phyloP scores from a whole-genome alignment of 2,797 vertebrate species.

The Varecia variegata region DNA sequence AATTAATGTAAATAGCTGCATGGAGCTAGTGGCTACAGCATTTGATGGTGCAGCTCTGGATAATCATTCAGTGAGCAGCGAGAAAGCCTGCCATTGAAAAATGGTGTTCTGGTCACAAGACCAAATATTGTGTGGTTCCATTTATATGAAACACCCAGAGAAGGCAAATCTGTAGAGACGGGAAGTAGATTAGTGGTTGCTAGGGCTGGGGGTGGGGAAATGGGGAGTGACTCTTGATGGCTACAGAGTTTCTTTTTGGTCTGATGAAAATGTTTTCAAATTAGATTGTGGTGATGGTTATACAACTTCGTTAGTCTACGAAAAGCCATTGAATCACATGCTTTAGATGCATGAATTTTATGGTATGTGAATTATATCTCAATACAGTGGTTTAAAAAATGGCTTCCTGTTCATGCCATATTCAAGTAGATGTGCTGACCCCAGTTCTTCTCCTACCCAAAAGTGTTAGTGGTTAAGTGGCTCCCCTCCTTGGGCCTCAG shows the following conservation, averaged over 20 bases:
- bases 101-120: neutral
- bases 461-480: neutral
- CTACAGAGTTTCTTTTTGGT: neutral
- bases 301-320: neutral
- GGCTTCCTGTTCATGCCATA: neutral
- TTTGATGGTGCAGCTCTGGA: neutral
- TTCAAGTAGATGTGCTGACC: neutral
- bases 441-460: no score
- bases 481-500: neutral
- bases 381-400: neutral
- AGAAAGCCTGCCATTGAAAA: neutral
- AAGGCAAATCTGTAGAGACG: neutral
- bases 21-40: neutral
- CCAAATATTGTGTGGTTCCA: neutral
- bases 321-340: neutral
- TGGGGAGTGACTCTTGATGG: neutral
- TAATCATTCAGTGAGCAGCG: neutral
- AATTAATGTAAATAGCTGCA: neutral
- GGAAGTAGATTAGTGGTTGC: neutral
- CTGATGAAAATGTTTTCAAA: neutral
- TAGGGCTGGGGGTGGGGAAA: rapidly evolving
- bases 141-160: neutral
- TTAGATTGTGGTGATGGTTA: neutral
- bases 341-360: neutral
- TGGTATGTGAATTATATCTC: neutral